Evolutionary conservation across 2,797 vertebrate species (phyloP).

Genomic region (Leucoraja ocellata): DNA sequence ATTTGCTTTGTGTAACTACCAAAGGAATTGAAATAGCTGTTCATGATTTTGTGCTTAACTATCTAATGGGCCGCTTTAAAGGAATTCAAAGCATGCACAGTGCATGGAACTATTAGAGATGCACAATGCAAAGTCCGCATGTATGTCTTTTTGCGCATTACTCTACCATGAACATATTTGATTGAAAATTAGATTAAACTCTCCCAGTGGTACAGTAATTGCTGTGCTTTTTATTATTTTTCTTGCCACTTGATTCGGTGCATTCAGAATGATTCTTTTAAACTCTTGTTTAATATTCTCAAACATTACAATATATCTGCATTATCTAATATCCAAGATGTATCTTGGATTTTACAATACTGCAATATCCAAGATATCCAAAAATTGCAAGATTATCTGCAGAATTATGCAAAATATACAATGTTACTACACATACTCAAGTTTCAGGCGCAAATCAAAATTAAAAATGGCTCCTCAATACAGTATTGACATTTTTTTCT

Average conservation of each 20-base stretch:
- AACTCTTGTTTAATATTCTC: background rate
- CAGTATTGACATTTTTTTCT: background rate
- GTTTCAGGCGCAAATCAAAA: background rate
- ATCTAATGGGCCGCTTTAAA: background rate
- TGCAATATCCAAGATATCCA: no score
- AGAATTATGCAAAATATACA: no score
- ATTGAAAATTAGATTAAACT: background rate
- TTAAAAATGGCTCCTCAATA: background rate
- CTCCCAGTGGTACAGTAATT: background rate
- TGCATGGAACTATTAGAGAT: background rate
- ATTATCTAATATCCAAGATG: no score
- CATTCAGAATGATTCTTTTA: background rate
- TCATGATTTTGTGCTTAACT: background rate
- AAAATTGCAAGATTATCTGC: no score
- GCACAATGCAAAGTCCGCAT: background rate
- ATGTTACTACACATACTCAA: no score
- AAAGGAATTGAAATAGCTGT: background rate
- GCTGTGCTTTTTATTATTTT: background rate
- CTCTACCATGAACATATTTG: background rate
- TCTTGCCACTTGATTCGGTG: background rate
- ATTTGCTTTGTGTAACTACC: no score
- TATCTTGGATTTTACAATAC: no score
- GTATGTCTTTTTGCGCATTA: background rate
- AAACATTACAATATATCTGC: no score
- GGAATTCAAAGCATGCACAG: background rate